phyloP scores from a whole-genome alignment of 2,797 vertebrate species.

The Arnoldichthys spilopterus region DNA sequence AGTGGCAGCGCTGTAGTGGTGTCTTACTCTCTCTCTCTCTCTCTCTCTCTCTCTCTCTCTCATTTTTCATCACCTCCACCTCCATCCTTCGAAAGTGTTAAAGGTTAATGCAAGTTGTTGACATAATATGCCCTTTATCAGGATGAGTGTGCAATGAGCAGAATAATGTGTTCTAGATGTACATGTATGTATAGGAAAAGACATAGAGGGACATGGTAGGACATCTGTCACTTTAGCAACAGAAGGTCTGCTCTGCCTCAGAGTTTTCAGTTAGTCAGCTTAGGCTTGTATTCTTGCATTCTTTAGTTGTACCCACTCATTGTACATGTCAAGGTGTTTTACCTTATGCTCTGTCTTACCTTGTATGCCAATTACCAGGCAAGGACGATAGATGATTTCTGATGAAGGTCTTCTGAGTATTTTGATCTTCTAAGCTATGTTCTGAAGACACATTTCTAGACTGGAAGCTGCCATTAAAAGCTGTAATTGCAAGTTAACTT shows the following conservation, averaged over 20 bases:
- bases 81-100: slow-evolving; percentile 41
- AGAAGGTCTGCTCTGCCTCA: not conserved
- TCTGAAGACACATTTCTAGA: too few species aligned
- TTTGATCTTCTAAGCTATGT: not conserved
- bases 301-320: too few species aligned
- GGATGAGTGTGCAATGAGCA: slow-evolving; percentile 68
- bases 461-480: not conserved
- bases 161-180: slow-evolving; percentile 70
- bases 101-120: slow-evolving; percentile 75
- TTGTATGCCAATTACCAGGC: too few species aligned
- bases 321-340: too few species aligned
- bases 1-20: not conserved
- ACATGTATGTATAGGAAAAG: slow-evolving; percentile 65
- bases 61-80: slow-evolving; percentile 53
- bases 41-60: slow-evolving; percentile 27
- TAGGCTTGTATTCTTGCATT: too few species aligned
- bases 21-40: not conserved
- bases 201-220: slow-evolving; percentile 27
- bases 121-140: slow-evolving; percentile 71
- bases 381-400: too few species aligned
- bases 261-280: not conserved
- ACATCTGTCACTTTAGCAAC: slow-evolving; percentile 17
- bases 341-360: too few species aligned
- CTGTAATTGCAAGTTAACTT: too few species aligned
- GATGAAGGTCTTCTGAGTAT: not conserved